phyloP scores from a whole-genome alignment of 1,140 invertebrate genomes.

The Euborellia annulipes region DNA sequence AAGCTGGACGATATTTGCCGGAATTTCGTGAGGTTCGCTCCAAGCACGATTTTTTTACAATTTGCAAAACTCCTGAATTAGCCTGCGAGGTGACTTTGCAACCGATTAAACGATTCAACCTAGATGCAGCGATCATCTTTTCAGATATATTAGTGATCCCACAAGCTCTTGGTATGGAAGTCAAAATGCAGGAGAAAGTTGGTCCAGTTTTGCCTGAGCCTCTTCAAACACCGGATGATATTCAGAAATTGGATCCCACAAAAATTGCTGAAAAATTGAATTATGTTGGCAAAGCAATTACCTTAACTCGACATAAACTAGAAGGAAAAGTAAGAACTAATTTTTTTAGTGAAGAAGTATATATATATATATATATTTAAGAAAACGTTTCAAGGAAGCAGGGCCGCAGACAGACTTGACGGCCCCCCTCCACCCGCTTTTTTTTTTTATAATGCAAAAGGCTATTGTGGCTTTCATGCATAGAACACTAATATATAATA shows the following conservation, averaged over 20 bases:
- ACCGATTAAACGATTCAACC: slow-evolving; percentile 69
- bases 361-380: too few relatives aligned
- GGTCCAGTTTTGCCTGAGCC: slow-evolving; percentile 85
- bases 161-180: slow-evolving; percentile 81
- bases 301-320: slow-evolving; percentile 73
- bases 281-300: slow-evolving; percentile 90
- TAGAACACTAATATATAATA: too few relatives aligned
- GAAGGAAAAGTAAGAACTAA: slow-evolving; percentile 79
- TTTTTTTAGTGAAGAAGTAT: too few relatives aligned
- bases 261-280: slow-evolving; percentile 60
- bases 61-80: slow-evolving; percentile 74
- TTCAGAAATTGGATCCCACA: slow-evolving; percentile 45
- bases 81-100: slow-evolving; percentile 89
- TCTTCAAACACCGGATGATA: slow-evolving; percentile 51
- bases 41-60: slow-evolving; percentile 81
- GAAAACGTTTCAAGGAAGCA: too few relatives aligned
- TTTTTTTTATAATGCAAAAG: too few relatives aligned
- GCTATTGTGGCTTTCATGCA: too few relatives aligned
- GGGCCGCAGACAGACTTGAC: too few relatives aligned
- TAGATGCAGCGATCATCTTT: slow-evolving; percentile 97
- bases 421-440: too few relatives aligned
- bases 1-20: slow-evolving; percentile 91
- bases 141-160: slow-evolving; percentile 96
- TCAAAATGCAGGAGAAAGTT: slow-evolving; percentile 80
- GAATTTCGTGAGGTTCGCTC: slow-evolving; percentile 67